Evolutionary conservation across 1,140 invertebrate species (phyloP), one percentile per base, ranked within the genome.

Genomic region (Chrysoperla carnea): DNA sequence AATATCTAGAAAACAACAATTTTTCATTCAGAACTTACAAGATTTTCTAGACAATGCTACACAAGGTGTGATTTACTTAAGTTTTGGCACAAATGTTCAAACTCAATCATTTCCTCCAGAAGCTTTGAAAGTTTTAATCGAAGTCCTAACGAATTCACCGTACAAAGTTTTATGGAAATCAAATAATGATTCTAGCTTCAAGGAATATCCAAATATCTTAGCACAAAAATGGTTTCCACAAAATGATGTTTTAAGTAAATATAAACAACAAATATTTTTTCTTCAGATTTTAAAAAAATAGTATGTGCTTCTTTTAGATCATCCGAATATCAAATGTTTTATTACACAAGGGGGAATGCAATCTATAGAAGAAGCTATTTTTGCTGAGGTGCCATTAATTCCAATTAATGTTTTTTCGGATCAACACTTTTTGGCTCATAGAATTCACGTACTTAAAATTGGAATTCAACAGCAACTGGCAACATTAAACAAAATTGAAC

Each of bases 281-380:
- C 12, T 35, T 35, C 12, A 11, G 4, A 4, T 11, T 35, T 11
- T 12, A 6, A 35, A 35, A 11, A 35, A 7, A 7, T 7, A 31
- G 2, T 11, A 35, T 11, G 4, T 35, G 36, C 5, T 3, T 23
- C 1, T 72, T 66, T 68, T 31, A 55, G 57, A 40, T 8, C 63
- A 68, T 48, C 46, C 52, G 8, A 55, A 60, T 37, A 35, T 56
- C 7, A 53, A 55, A 50, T 40, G 63, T 5, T 68, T 69, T 45
- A 55, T 69, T 6, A 63, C 58, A 17, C 67, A 69, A 45, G 64
- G 63, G 43, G 67, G 67, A 2, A 48, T 59, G 29, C 56, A 61
- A 27, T 64, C 66, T n/a, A 44, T 58, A n/a, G 55, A 56, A 41
- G 67, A 70, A 50, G 58, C 59, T 6, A 47, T 63, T 6, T 58